These are phyloP conservation scores for Ditylenchus weischeri DNA, from an alignment of 2,888 invertebrate species.

Conservation along the genomic window DNA sequence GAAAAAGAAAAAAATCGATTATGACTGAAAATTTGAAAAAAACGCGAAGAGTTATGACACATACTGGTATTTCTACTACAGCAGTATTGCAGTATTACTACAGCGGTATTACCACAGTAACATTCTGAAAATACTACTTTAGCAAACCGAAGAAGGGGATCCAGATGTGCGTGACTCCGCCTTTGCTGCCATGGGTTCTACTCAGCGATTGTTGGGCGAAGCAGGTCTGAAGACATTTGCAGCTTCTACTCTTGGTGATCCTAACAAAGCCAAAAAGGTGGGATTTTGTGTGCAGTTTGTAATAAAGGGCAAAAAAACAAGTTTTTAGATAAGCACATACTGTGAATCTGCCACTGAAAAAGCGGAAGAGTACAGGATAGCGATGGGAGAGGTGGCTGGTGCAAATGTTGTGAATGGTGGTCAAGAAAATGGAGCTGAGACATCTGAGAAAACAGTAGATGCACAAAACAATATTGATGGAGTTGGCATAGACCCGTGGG, in stretches of 20 bases:
- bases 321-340: neutral
- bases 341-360: neutral
- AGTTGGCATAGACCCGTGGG: slow-evolving; percentile 64
- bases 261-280: slow-evolving; percentile 80
- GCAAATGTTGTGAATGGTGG: slow-evolving; percentile 31
- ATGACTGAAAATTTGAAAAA: too few relatives aligned
- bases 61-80: too few relatives aligned
- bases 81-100: neutral
- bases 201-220: slow-evolving; percentile 87
- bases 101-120: neutral
- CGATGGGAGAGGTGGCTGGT: neutral
- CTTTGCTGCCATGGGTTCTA: slow-evolving; percentile 85
- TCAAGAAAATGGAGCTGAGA: neutral
- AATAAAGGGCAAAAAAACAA: too few relatives aligned
- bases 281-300: slow-evolving; percentile 24
- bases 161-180: slow-evolving; percentile 85
- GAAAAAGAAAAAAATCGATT: too few relatives aligned
- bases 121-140: neutral
- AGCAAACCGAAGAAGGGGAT: slow-evolving; percentile 63
- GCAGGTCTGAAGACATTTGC: slow-evolving; percentile 81
- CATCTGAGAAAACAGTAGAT: neutral
- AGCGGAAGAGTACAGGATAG: slow-evolving; percentile 12
- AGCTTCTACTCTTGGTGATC: slow-evolving; percentile 74
- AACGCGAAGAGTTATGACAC: too few relatives aligned
- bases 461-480: neutral